Evolutionary conservation across 2,888 invertebrate genomes (phyloP).

Genomic region (Yponomeuta plumbellus): DNA sequence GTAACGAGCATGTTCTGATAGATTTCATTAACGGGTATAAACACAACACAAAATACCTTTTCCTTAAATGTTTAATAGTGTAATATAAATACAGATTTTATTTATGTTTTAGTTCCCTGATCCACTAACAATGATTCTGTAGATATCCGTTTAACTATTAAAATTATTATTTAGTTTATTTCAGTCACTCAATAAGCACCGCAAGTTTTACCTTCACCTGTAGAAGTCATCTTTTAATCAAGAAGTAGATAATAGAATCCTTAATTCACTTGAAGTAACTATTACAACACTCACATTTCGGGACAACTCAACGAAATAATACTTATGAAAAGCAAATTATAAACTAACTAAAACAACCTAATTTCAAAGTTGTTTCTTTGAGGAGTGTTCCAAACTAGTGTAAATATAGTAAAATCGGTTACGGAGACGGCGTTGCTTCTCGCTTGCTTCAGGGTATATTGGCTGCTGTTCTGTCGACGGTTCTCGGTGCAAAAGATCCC

Average conservation of each 20-base stretch:
- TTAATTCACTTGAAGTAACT: slow-evolving; percentile 58
- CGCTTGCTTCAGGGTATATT: slow-evolving; percentile 90
- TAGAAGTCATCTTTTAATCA: slow-evolving; percentile 43
- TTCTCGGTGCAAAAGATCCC: slow-evolving; percentile 94
- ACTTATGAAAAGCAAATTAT: not conserved
- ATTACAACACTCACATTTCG: slow-evolving; percentile 41
- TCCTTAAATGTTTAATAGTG: not conserved
- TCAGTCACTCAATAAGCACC: slow-evolving; percentile 57
- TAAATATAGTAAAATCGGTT: slow-evolving; percentile 69
- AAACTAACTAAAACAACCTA: too few species aligned
- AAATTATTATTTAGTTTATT: slow-evolving; percentile 21
- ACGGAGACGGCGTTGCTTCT: slow-evolving; percentile 75
- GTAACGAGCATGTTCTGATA: not conserved
- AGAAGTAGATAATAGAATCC: slow-evolving; percentile 49
- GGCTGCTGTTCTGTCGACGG: slow-evolving; percentile 92
- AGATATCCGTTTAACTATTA: slow-evolving; percentile 40
- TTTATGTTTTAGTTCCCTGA: slow-evolving; percentile 33
- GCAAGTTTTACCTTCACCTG: slow-evolving; percentile 56
- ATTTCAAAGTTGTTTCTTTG: slow-evolving; percentile 33
- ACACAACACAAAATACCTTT: not conserved
- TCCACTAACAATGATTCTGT: slow-evolving; percentile 63
- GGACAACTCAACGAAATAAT: slow-evolving; percentile 46
- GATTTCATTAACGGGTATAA: slow-evolving; percentile 2
- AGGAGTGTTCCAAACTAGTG: slow-evolving; percentile 51
- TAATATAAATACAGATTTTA: slow-evolving; percentile 7